Conservation (phyloP, 64 coral and sea anemone species). For the Catalaphyllia jardinei region DNA sequence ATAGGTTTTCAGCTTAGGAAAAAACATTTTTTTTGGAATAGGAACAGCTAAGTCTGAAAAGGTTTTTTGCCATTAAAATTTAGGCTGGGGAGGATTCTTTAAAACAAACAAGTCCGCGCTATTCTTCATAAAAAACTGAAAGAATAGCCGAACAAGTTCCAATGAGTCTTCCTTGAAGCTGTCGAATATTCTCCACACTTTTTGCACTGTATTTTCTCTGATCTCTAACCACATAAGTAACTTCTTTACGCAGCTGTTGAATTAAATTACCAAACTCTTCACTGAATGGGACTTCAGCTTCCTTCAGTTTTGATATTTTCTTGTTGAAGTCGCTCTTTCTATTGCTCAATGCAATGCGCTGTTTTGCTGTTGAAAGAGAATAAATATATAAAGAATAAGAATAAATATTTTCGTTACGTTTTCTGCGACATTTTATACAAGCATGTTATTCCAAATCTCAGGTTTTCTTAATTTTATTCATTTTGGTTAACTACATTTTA, state of each 20-base stretch:
- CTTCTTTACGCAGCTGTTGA: conserved; percentile 55
- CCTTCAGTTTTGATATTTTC: conserved; percentile 17
- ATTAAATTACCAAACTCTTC: conserved; percentile 28
- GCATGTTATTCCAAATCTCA: too few species aligned
- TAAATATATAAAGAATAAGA: too few species aligned
- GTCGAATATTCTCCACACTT: conserved; percentile 64
- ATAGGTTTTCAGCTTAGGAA: too few species aligned
- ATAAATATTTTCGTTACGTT: too few species aligned
- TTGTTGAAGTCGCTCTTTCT: conserved; percentile 56
- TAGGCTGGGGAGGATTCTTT: neutral
- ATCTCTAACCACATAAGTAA: conserved; percentile 65
- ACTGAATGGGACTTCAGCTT: conserved; percentile 60
- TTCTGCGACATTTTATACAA: too few species aligned
- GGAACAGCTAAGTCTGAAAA: neutral
- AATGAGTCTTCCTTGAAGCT: conserved; percentile 66
- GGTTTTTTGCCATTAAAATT: neutral
- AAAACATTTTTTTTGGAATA: neutral
- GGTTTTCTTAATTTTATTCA: too few species aligned
- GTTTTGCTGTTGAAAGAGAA: conserved; percentile 46
- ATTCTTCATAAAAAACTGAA: conserved; percentile 76
- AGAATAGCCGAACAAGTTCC: conserved; percentile 68
- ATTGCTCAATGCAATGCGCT: conserved; percentile 35
- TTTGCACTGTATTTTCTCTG: conserved; percentile 72
- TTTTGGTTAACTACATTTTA: too few species aligned
- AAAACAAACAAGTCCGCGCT: neutral